phyloP scores from a whole-genome alignment of 2,113 vertebrate genomes.

The Rhagologus leucostigma region DNA sequence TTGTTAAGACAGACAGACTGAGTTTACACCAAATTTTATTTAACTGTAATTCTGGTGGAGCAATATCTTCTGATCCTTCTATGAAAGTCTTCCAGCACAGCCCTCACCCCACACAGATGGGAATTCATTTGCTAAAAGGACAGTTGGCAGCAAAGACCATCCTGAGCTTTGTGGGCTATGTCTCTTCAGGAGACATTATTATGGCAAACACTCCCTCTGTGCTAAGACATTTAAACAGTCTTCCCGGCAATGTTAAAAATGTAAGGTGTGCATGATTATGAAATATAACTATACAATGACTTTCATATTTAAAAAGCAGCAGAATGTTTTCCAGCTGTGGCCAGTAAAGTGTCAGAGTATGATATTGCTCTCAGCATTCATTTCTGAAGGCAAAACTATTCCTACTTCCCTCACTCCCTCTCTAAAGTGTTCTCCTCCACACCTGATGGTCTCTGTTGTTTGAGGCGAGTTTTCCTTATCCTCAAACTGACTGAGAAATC shows the following conservation, averaged over 20 bases:
- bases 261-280: constrained; percentile 13
- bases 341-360: background rate
- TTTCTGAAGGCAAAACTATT: background rate
- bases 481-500: background rate
- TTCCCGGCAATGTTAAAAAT: constrained; percentile 52
- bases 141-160: constrained; percentile 36
- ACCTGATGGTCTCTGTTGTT: background rate
- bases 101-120: background rate
- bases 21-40: constrained; percentile 7
- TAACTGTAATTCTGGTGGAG: background rate
- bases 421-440: background rate
- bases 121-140: constrained; percentile 48
- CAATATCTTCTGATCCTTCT: background rate
- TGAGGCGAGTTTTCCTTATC: background rate
- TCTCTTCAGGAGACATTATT: constrained; percentile 51
- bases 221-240: background rate
- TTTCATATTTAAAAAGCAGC: constrained; percentile 40
- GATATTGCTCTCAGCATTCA: background rate
- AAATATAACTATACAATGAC: constrained; percentile 12
- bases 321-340: background rate
- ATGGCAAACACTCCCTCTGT: constrained; percentile 19
- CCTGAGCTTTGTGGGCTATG: constrained; percentile 2
- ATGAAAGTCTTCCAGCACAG: constrained; percentile 31
- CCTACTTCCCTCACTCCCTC: background rate
- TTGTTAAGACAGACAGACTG: constrained; percentile 5